phyloP scores from a whole-genome alignment of 2,113 vertebrate genomes.

The Hydrolagus affinis region DNA sequence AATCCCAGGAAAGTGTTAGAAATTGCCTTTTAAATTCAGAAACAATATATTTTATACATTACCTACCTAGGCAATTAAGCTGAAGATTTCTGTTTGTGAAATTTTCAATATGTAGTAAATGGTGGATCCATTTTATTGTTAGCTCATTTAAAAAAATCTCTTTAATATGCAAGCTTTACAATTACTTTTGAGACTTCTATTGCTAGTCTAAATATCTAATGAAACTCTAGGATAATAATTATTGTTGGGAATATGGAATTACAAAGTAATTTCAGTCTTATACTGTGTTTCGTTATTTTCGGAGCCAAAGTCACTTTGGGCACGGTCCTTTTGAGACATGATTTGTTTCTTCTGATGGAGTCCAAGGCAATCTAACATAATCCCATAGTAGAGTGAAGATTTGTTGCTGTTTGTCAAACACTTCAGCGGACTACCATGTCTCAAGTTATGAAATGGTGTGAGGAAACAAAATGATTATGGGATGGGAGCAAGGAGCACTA shows the following conservation, averaged over 20 bases:
- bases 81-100: neutral
- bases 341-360: slow-evolving; percentile 13
- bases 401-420: slow-evolving; percentile 8
- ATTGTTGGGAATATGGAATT: slow-evolving; percentile 19
- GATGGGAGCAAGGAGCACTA: slow-evolving; percentile 9
- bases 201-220: neutral
- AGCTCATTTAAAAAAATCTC: neutral
- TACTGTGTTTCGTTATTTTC: neutral
- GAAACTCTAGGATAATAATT: slow-evolving; percentile 15
- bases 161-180: slow-evolving; percentile 4
- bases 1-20: neutral
- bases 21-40: neutral
- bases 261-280: neutral
- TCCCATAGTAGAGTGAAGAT: neutral
- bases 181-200: slow-evolving; percentile 11
- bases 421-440: neutral
- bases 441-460: slow-evolving; percentile 14
- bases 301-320: slow-evolving; percentile 11
- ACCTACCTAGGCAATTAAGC: neutral
- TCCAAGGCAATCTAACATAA: slow-evolving; percentile 13
- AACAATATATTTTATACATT: neutral
- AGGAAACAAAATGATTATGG: slow-evolving; percentile 12
- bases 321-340: neutral
- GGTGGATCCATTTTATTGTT: neutral
- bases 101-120: neutral